Evolutionary conservation across 2,797 vertebrate species (phyloP), one percentile per base, ranked within the genome.

Genomic region (Ctenosaura bakeri): DNA sequence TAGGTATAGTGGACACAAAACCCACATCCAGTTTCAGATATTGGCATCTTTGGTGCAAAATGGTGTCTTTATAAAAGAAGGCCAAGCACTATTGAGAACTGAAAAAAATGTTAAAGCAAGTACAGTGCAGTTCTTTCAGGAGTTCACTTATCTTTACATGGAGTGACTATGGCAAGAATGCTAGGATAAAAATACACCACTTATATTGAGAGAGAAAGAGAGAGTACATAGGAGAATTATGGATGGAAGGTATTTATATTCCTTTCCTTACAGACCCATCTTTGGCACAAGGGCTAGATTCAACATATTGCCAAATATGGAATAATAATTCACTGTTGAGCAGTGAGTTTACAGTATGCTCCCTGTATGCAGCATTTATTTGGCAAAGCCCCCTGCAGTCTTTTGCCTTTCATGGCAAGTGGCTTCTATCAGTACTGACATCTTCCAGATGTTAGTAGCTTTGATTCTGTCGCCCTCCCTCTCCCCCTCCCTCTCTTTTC

Each of bases 381-480:
- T 97, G 97, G 97, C 97, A 97, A 96, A 95, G 89, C 92, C 91
- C 96, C 94, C 94, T 66, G 86, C 94, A 93, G 96, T 87, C 94
- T 95, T 85, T 87, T 95, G 95, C 96, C 97, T 97, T 97, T 97
- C 96, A 96, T 96, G 96, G 96, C 96, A 97, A 97, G 96, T 93
- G 91, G 96, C 94, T 97, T 96, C 95, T 96, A 97, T 97, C 96
- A 95, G 95, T 95, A 92, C 95, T 96, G 97, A 97, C 97, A 97
- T 97, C 96, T 96, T 97, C 97, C 97, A 98, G 97, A 98, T 98
- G 97, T 97, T 97, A 96, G 97, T 92, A 95, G 96, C 97, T 97
- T 97, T 97, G 97, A 97, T 97, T 97, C 94, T 93, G 86, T 88
- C 88, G 88, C 86, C 94, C 92, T 88, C 93, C 91, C 82, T 93